These are phyloP conservation scores for Abramis brama DNA, from an alignment of 2,113 vertebrate genomes.

Conservation along the genomic window DNA sequence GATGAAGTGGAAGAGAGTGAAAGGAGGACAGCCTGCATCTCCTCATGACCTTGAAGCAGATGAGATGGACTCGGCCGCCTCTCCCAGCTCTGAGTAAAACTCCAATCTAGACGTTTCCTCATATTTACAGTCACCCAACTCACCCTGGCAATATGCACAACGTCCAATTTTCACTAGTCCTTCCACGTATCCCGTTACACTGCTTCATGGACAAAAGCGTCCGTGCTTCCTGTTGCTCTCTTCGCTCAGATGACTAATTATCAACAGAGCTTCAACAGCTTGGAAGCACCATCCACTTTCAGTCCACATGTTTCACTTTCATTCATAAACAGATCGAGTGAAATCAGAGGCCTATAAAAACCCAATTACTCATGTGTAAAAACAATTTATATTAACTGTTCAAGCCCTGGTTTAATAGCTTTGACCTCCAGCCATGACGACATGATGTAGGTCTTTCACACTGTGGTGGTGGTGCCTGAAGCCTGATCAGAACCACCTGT, in stretches of 20 bases:
- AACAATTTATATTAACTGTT: slow-evolving; percentile 30
- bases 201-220: slow-evolving; percentile 29
- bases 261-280: slow-evolving; percentile 26
- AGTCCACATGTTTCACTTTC: slow-evolving; percentile 30
- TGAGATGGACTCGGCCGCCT: slow-evolving; percentile 89
- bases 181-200: slow-evolving; percentile 41
- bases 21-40: slow-evolving; percentile 87
- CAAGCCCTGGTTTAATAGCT: slow-evolving; percentile 35
- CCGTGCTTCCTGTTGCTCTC: slow-evolving; percentile 28
- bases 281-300: slow-evolving; percentile 43
- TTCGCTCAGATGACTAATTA: slow-evolving; percentile 31
- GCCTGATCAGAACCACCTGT: slow-evolving; percentile 72
- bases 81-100: slow-evolving; percentile 86
- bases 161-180: slow-evolving; percentile 35
- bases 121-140: slow-evolving; percentile 26
- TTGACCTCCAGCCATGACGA: slow-evolving; percentile 43
- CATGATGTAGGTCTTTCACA: slow-evolving; percentile 35
- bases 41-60: slow-evolving; percentile 85
- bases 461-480: slow-evolving; percentile 66
- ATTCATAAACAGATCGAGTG: slow-evolving; percentile 28
- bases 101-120: slow-evolving; percentile 6
- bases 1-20: slow-evolving; percentile 99
- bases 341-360: slow-evolving; percentile 39
- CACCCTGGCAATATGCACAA: not conserved
- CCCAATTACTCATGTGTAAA: slow-evolving; percentile 28